Percentiles rank a stretch among this genome's conserved stretches.
phyloP scores from a whole-genome alignment of 2,888 invertebrate genomes.

The Arrhopalites spinosus region DNA sequence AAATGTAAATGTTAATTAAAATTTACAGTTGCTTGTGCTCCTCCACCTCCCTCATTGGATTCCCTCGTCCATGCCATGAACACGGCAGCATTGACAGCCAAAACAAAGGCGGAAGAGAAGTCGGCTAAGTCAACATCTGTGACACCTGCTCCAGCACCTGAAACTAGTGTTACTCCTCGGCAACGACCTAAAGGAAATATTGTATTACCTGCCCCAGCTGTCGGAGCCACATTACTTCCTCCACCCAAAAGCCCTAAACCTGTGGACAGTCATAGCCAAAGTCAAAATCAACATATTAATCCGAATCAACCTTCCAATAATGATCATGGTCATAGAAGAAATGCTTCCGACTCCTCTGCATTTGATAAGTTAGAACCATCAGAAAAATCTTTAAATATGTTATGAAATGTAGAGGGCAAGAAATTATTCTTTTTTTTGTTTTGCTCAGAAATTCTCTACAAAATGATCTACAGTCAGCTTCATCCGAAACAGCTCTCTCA shows the following conservation, averaged over 20 bases:
- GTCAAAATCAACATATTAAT: not conserved
- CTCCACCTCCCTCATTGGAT: conserved; percentile 43
- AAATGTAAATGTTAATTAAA: too few relatives aligned
- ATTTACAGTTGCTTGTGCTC: conserved; percentile 22
- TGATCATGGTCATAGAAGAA: conserved; percentile 70
- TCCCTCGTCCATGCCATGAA: conserved; percentile 63
- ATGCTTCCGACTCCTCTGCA: conserved; percentile 82
- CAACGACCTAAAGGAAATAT: conserved; percentile 75
- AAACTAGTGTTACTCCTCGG: conserved; percentile 79
- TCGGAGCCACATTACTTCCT: conserved; percentile 41
- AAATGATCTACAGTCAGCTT: conserved; percentile 67
- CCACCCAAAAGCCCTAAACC: conserved; percentile 52
- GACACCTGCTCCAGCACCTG: conserved; percentile 60
- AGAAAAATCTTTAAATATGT: too few relatives aligned
- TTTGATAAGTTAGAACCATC: conserved; percentile 78
- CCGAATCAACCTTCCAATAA: conserved; percentile 47
- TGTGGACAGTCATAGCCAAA: conserved; percentile 32
- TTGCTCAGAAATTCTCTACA: conserved; percentile 61
- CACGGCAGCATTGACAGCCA: conserved; percentile 60
- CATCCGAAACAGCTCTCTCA: conserved; percentile 64
- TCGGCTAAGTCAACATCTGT: conserved; percentile 33
- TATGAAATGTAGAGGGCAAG: not conserved
- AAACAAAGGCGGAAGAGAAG: conserved; percentile 39
- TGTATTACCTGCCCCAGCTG: conserved; percentile 44
- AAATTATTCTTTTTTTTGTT: not conserved